Evolutionary conservation across 2,797 vertebrate species (phyloP).

Genomic region (Tolypeutes matacus): DNA sequence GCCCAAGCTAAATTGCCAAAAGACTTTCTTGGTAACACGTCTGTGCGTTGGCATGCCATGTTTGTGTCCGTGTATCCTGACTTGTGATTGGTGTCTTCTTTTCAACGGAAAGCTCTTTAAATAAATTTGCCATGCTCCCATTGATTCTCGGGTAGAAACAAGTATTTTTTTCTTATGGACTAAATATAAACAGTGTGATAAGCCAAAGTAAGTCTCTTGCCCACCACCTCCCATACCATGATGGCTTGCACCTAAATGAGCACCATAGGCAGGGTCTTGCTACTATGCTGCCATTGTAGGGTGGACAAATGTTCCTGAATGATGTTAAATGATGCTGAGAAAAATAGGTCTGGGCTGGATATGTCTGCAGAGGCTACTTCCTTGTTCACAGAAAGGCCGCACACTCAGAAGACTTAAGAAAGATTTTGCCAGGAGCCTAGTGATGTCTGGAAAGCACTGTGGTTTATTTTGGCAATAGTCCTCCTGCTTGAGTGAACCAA

Average conservation of each 20-base stretch:
- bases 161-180: background rate
- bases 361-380: constrained; percentile 80
- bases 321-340: constrained; percentile 69
- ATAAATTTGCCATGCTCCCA: background rate
- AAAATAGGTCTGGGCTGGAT: constrained; percentile 56
- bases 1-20: constrained; percentile 62
- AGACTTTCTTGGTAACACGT: constrained; percentile 74
- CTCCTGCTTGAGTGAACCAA: constrained; percentile 56
- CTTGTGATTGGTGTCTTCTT: background rate
- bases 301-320: constrained; percentile 73
- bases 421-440: constrained; percentile 70
- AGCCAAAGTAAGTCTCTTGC: background rate
- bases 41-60: constrained; percentile 49
- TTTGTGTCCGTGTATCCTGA: constrained; percentile 71
- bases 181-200: background rate
- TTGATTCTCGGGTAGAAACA: constrained; percentile 22
- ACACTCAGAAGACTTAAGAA: constrained; percentile 25
- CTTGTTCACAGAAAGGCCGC: constrained; percentile 69
- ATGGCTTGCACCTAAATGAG: constrained; percentile 20
- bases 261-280: constrained; percentile 24
- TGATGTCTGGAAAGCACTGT: constrained; percentile 34
- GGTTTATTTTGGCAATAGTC: constrained; percentile 50
- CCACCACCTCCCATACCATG: background rate
- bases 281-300: constrained; percentile 25
- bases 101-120: constrained; percentile 1